Evolutionary conservation across 2,797 vertebrate species (phyloP).

Genomic region (Sphenodon punctatus): DNA sequence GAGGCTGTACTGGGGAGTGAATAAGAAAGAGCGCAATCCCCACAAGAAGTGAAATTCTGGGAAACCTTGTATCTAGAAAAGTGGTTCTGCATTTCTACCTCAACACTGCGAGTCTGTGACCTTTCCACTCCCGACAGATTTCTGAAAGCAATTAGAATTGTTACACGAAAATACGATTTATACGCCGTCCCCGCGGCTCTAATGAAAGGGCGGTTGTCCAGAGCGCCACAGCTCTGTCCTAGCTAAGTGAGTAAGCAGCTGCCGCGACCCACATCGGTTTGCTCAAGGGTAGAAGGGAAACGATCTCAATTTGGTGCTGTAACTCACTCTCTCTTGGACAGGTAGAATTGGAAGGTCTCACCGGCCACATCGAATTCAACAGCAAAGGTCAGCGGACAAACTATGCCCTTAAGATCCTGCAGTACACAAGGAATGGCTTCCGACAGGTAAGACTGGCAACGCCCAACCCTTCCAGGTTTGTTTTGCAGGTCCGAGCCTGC

Average conservation of each 20-base stretch:
- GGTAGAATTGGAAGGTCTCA: slow-evolving; percentile 99
- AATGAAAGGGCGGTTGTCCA: not conserved
- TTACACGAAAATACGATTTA: accelerated
- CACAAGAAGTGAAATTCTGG: accelerated
- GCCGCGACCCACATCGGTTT: accelerated
- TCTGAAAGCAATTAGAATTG: accelerated
- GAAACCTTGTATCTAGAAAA: accelerated
- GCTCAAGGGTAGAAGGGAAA: not conserved
- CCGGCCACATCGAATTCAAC: slow-evolving; percentile 99
- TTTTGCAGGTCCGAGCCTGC: accelerated
- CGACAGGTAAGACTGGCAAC: slow-evolving; percentile 83
- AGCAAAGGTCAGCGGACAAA: slow-evolving; percentile 98
- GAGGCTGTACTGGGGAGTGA: not conserved
- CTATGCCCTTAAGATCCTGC: slow-evolving; percentile 94
- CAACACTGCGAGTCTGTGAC: accelerated
- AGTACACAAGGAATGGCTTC: slow-evolving; percentile 88
- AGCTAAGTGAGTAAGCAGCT: accelerated
- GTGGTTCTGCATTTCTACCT: not conserved
- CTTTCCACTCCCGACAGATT: not conserved
- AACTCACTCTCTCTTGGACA: slow-evolving; percentile 88
- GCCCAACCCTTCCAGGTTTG: not conserved
- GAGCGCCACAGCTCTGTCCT: not conserved
- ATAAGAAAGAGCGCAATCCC: accelerated
- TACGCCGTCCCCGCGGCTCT: not conserved
- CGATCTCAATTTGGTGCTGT: slow-evolving; percentile 67